Conservation (phyloP, 2,113 vertebrate species). For the Myocastor coypus region DNA sequence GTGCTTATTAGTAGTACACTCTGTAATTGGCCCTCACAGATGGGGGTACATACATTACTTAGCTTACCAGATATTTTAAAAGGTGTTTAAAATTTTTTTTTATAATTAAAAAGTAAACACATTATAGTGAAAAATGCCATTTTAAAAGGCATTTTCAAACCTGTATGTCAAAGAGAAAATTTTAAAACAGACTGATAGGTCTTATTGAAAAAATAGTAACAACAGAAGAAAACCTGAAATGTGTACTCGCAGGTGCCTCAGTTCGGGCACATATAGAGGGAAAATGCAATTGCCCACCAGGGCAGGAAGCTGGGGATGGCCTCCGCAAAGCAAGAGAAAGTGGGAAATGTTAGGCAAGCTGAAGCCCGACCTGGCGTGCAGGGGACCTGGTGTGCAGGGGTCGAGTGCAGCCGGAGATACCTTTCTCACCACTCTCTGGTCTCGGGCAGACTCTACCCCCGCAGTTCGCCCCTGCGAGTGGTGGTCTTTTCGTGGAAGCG, state of each 20-base stretch:
- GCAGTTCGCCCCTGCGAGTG: slow-evolving; percentile 39
- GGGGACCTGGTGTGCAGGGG: too few species aligned
- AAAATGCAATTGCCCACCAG: slow-evolving; percentile 26
- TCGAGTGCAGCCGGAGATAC: too few species aligned
- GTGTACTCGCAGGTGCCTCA: background rate
- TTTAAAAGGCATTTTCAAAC: slow-evolving; percentile 42
- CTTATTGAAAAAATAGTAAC: background rate
- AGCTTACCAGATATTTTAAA: background rate
- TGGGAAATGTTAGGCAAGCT: background rate
- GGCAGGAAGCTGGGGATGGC: background rate
- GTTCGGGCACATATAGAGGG: slow-evolving; percentile 28
- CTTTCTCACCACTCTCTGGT: background rate
- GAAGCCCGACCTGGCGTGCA: background rate
- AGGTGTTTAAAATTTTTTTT: background rate
- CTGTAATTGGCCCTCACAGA: background rate
- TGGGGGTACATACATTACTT: background rate
- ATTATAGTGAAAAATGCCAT: slow-evolving; percentile 37
- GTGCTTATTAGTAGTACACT: background rate
- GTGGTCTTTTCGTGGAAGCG: background rate
- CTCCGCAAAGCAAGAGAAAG: background rate
- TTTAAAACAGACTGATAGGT: background rate
- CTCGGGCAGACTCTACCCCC: background rate
- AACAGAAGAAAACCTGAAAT: background rate
- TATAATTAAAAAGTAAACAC: background rate
- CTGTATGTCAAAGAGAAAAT: slow-evolving; percentile 23